Percentiles rank a stretch among this genome's conserved stretches.
Evolutionary conservation across 1,140 invertebrate species (phyloP).

Genomic region (Piezodorus guildinii): DNA sequence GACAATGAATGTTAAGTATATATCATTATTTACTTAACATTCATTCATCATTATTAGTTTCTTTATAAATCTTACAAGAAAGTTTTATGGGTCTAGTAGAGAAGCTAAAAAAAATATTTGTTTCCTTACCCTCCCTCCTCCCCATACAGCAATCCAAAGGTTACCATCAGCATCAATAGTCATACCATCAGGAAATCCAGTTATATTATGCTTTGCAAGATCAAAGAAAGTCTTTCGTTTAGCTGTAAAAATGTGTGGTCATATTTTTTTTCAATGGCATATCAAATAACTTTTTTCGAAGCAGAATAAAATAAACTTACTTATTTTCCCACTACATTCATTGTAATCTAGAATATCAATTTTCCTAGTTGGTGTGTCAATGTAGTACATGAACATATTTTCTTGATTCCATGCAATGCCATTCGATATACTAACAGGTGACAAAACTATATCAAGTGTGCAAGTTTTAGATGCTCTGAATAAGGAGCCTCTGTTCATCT

Average conservation of each 20-base stretch:
- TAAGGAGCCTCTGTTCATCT: constrained; percentile 43
- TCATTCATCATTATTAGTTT: too few relatives aligned
- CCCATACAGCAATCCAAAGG: constrained; percentile 51
- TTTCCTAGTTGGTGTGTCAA: constrained; percentile 53
- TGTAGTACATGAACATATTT: constrained; percentile 61
- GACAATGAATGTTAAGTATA: not conserved
- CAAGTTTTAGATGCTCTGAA: constrained; percentile 41
- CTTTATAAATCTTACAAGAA: too few relatives aligned
- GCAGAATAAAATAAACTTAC: constrained; percentile 39
- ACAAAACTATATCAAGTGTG: constrained; percentile 33
- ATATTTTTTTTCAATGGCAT: too few relatives aligned
- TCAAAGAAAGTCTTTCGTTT: constrained; percentile 38
- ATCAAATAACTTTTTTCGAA: not conserved
- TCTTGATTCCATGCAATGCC: constrained; percentile 66
- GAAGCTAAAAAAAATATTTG: too few relatives aligned
- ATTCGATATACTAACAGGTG: constrained; percentile 58
- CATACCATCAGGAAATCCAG: constrained; percentile 55
- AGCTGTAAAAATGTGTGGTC: constrained; percentile 28
- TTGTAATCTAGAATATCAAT: constrained; percentile 66
- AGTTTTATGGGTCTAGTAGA: not conserved
- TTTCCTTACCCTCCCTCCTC: constrained; percentile 32
- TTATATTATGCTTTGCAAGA: constrained; percentile 34
- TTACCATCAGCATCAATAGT: constrained; percentile 51
- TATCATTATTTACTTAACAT: not conserved
- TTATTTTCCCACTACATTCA: constrained; percentile 47